Conservation (phyloP, 2,113 vertebrate species). For the Marmota monax region DNA sequence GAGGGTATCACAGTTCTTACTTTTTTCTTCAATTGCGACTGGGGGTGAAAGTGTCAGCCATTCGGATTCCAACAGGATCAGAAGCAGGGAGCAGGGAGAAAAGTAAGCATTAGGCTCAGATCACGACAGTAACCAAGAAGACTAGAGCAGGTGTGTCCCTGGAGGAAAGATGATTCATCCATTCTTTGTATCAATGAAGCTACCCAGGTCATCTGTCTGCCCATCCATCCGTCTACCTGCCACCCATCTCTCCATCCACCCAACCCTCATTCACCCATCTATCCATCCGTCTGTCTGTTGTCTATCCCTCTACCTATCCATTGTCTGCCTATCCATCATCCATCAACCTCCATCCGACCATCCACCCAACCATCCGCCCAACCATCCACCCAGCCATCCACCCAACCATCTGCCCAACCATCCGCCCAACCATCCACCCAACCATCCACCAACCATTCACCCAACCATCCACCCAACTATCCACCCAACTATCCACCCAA, state of each 20-base stretch:
- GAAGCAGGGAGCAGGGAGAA: neutral
- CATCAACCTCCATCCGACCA: no score
- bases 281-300: no score
- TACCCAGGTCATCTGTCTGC: neutral
- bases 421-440: no score
- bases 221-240: neutral
- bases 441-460: no score
- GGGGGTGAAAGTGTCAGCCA: neutral
- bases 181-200: no score
- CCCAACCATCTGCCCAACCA: no score
- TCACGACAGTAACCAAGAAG: neutral
- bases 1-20: slow-evolving; percentile 39
- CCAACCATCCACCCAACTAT: accelerated
- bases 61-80: neutral
- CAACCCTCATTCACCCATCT: neutral
- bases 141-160: neutral
- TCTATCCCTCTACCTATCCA: no score
- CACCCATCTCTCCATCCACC: neutral
- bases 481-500: neutral
- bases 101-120: neutral
- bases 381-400: no score
- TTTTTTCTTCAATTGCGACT: slow-evolving; percentile 63
- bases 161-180: neutral
- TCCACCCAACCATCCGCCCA: no score
- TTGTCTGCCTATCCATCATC: no score